Evolutionary conservation across 2,797 vertebrate genomes (phyloP), one percentile per base, ranked within the genome.

Genomic region (Tarsius wallacei): DNA sequence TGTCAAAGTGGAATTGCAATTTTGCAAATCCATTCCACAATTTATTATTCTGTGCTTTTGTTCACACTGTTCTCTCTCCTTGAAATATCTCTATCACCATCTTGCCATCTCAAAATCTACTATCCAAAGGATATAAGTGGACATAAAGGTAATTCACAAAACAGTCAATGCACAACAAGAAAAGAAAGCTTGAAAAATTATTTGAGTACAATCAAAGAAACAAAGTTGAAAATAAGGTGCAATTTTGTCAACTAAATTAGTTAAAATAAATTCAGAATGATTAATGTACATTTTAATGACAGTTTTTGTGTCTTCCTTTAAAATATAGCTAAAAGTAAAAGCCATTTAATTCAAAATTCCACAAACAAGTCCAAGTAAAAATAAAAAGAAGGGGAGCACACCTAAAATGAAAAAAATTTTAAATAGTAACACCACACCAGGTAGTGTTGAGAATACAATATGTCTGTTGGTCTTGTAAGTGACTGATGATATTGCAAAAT

Each of bases 171-270:
- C 5, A 53, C 7, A 78, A 49, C 1, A 93, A 70, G 49, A 87
- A 96, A 87, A 94, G 57, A 76, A 95, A 90, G 71, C 2, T 31
- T 76, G 61, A 78, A 88, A 91, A 95, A 74, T 90, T 49, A 91
- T 47, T 49, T 71, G 47, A 91, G 16, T 2, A 49, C 26, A 71
- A 57, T 66, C 12, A 68, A 83, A 91, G 61, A 88, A 96, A 64
- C 22, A 74, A 87, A 85, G 87, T 22, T 82, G 33, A 87, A 95
- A 88, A 24, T 73, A 66, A 91, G 49, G 19, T 53, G 5, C 1
- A 33, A 49, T 81, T 77, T 76, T 76, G 16, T 64, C 76, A 55
- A 49, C 68, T 96, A 68, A 93, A 66, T 82, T 70, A 87, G 59
- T 51, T 36, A 95, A 85, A 91, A 68, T 86, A 66, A 66, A 87